Evolutionary conservation across 2,888 invertebrate genomes (phyloP), one percentile per base, ranked within the genome.

Genomic region (Oligia latruncula): DNA sequence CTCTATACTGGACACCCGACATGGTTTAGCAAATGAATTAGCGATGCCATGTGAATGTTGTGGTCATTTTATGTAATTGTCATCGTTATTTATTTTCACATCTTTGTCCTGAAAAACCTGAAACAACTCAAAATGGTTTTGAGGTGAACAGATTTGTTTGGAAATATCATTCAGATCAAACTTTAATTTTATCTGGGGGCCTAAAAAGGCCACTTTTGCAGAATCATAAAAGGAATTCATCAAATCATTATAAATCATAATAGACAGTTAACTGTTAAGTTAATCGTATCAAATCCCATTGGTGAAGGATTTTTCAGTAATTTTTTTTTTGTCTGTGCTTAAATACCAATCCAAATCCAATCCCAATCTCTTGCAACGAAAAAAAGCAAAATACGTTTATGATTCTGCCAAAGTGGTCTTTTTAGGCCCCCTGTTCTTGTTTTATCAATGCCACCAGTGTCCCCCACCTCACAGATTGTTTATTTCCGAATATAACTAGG

Each of bases 1-100:
- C 77, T 85, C 58, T 86, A 40, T 40, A 90, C 88, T 88, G 87
- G 84, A 77, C 76, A 86, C 67, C 82, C 82, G 84, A 85, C 86
- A 87, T 80, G 82, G 73, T 83, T 88, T 85, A 80, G 84, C 87
- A 87, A 85, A 85, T 83, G 86, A 89, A 89, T 90, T 91, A 89
- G 91, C 90, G 83, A 90, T 80, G 88, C 89, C 90, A 91, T 92
- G 92, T 90, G 92, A 92, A 91, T 70, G 40, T 78, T 74, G 46
- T 72, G n/a, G 4, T 43, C n/a, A 58, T 65, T 60, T 60, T n/a
- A 13, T 74, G 17, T 65, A 17, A 43, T 60, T 77, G 55, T 65
- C 66, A 82, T 70, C 67, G 1, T 46, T 65, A n/a, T 58, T 60
- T 40, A 40, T 71, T 64, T 62, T 35, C 20, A 20, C 9, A 65